Percentiles rank a stretch among this genome's conserved stretches.
phyloP scores from a whole-genome alignment of 2,113 vertebrate species.

The Pelmatolapia mariae region DNA sequence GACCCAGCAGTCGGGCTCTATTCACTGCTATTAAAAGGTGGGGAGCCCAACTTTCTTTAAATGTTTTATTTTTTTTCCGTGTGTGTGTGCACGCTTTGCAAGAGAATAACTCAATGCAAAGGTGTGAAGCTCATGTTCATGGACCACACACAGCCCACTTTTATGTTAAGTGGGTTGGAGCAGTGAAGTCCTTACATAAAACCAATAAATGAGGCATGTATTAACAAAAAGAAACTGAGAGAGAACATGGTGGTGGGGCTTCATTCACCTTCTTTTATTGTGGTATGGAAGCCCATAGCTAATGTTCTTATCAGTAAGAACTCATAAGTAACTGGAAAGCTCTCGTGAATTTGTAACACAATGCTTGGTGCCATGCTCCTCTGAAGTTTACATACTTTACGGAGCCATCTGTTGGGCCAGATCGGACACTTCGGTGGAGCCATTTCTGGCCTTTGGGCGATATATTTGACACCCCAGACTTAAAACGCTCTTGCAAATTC shows the following conservation, averaged over 20 bases:
- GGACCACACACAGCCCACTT: not conserved
- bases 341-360: not conserved
- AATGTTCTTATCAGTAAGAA: not conserved
- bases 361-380: not conserved
- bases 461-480: not conserved
- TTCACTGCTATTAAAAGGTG: conserved; percentile 17
- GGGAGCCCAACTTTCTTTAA: not conserved
- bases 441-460: not conserved
- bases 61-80: not conserved
- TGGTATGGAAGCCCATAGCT: not conserved
- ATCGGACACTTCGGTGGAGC: not conserved
- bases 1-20: not conserved
- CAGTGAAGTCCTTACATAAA: not conserved
- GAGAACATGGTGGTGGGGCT: not conserved
- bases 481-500: not conserved
- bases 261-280: not conserved
- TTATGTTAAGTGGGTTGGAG: not conserved
- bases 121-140: not conserved
- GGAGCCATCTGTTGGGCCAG: not conserved
- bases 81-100: not conserved
- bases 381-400: not conserved
- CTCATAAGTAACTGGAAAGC: not conserved
- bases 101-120: not conserved
- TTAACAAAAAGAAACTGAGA: not conserved
- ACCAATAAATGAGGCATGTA: not conserved